A percentile compares a stretch with the other conserved stretches of the same genome.
Conservation (phyloP, 2,113 vertebrate species). For the Ophiodon elongatus region DNA sequence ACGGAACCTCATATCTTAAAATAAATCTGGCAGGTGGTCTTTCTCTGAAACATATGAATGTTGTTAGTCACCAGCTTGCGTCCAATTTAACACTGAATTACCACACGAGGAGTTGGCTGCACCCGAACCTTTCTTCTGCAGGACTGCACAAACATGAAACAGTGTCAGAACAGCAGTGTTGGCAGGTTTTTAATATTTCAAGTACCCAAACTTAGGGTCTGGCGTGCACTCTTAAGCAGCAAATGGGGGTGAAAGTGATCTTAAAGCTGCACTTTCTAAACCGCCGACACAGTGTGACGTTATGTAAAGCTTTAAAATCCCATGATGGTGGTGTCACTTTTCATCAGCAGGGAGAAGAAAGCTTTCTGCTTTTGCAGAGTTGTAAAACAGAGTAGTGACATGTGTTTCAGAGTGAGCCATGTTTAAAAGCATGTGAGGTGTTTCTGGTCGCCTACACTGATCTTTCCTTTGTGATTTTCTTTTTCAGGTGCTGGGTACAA, state of each 20-base stretch:
- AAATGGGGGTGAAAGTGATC: slow-evolving; percentile 10
- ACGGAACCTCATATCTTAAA: not conserved
- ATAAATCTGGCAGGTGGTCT: not conserved
- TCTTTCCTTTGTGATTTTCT: slow-evolving; percentile 24
- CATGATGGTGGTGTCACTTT: not conserved
- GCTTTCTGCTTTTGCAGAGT: not conserved
- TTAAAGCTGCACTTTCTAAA: slow-evolving; percentile 6
- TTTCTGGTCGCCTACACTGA: slow-evolving; percentile 5
- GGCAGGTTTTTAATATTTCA: not conserved
- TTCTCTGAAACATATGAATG: slow-evolving; percentile 9
- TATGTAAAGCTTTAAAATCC: slow-evolving; percentile 41
- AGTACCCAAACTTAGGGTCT: not conserved
- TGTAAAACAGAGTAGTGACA: not conserved
- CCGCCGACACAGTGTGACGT: not conserved
- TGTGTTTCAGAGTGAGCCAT: not conserved
- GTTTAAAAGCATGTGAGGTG: not conserved
- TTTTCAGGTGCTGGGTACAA: slow-evolving; percentile 91
- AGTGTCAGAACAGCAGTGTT: not conserved
- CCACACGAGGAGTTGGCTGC: slow-evolving; percentile 16
- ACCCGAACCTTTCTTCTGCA: not conserved
- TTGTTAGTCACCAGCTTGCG: not conserved
- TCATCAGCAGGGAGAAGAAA: not conserved
- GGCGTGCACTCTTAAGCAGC: not conserved
- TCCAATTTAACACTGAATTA: slow-evolving; percentile 27
- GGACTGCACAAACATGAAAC: slow-evolving; percentile 7